Base-by-base conservation (phyloP, 2,113 vertebrate genomes). In the Neopipo cinnamomea region DNA sequence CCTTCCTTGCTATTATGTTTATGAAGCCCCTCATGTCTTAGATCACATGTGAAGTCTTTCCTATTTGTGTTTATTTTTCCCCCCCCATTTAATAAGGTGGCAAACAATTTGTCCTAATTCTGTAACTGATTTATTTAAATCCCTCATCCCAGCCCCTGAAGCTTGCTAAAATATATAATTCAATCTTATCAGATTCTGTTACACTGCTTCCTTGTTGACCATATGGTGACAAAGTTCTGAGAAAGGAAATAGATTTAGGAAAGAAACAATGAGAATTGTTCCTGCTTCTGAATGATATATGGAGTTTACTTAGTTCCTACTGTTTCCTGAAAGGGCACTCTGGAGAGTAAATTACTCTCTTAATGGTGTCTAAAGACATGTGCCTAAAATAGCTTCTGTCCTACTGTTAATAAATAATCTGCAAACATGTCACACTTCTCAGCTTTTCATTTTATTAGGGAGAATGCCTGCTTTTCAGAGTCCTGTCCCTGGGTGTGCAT, bases 241-340 rank as follows among this genome's bases (percentile, higher is more conserved):
- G 91, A 87, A 93, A 95, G 95, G 93, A 96, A 97, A 95, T 89
- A 94, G 77, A 88, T 88, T 94, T 94, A 85, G 88, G 88, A 88
- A 95, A 88, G 75, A 95, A 97, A 94, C 91, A 94, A 90, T 91
- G 86, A 87, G 86, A 95, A 95, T 96, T 94, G 83, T 96, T 95
- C 68, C 93, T 93, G 91, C 66, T 71, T 65, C 61, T 92, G 91
- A 93, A 33, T 96, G 96, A 97, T 93, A 93, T 93, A 94, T 95
- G 76, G 88, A 46, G 89, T 94, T 97, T 95, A 92, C 85, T 96
- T 93, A 95, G 94, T 89, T 96, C 79, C 91, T 93, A 96, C 82
- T 93, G 76, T 94, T 95, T 96, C 93, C 95, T 94, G 67, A 96
- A 96, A 94, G 93, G 95, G 95, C 91, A 93, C 93, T 93, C 92